Conservation (phyloP, 2,888 invertebrate genomes). For the Microctonus hyperodae region DNA sequence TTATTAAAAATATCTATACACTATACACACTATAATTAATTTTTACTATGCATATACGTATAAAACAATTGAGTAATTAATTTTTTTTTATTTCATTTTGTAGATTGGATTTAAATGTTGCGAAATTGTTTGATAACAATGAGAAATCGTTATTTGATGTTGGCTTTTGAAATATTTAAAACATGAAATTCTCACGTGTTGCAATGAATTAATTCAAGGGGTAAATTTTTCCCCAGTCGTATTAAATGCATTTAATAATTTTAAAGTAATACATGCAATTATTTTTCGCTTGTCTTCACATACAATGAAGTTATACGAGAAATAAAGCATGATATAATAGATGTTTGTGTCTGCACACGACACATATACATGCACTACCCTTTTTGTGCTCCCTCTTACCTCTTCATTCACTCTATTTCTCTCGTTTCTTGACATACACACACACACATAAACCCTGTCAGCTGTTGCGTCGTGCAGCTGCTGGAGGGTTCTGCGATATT, state of each 20-base stretch:
- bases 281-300: slow-evolving; percentile 17
- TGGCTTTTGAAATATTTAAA: slow-evolving; percentile 1
- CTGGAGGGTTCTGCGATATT: slow-evolving; percentile 24
- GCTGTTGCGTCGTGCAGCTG: slow-evolving; percentile 55
- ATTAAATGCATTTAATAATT: slow-evolving; percentile 20
- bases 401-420: not conserved
- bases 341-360: slow-evolving; percentile 32
- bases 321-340: slow-evolving; percentile 28
- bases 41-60: too few relatives aligned
- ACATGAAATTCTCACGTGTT: not conserved
- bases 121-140: too few relatives aligned
- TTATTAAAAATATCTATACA: too few relatives aligned
- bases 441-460: slow-evolving; percentile 44
- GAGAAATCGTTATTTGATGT: slow-evolving; percentile 5
- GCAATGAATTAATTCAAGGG: not conserved
- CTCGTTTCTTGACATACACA: slow-evolving; percentile 23
- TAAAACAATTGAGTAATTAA: too few relatives aligned
- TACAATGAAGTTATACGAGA: slow-evolving; percentile 4
- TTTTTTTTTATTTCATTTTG: too few relatives aligned
- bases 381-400: not conserved
- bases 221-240: not conserved
- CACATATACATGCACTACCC: not conserved
- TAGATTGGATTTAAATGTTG: too few relatives aligned
- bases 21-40: too few relatives aligned
- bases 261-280: slow-evolving; percentile 17